Conservation (phyloP, 2,113 vertebrate species). For the Cebidichthys violaceus region DNA sequence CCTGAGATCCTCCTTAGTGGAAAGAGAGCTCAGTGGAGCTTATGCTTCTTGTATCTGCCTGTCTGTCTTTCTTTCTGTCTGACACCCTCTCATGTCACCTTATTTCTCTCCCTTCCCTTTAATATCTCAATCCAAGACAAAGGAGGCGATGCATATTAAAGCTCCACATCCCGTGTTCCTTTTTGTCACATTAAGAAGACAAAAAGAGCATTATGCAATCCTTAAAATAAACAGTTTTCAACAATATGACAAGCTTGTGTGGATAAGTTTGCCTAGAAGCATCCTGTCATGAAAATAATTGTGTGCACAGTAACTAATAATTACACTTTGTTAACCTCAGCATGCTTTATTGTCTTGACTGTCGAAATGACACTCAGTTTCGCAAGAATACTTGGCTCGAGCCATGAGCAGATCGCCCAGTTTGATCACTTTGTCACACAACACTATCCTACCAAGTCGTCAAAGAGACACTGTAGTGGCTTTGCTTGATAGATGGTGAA, state of each 20-base stretch:
- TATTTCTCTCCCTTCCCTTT: slow-evolving; percentile 48
- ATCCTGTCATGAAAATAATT: slow-evolving; percentile 36
- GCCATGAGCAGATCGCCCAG: slow-evolving; percentile 60
- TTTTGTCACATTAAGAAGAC: slow-evolving; percentile 19
- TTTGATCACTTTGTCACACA: slow-evolving; percentile 75
- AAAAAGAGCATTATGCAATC: slow-evolving; percentile 1
- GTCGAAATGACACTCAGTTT: slow-evolving; percentile 59
- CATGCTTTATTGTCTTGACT: slow-evolving; percentile 51
- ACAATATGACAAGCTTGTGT: slow-evolving; percentile 7
- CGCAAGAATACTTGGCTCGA: slow-evolving; percentile 55
- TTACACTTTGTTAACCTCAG: slow-evolving; percentile 50
- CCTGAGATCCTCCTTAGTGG: slow-evolving; percentile 72
- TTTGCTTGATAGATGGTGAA: slow-evolving; percentile 82
- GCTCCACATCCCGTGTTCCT: slow-evolving; percentile 6
- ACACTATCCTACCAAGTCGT: slow-evolving; percentile 73
- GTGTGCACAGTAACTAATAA: slow-evolving; percentile 44
- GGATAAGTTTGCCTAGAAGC: slow-evolving; percentile 8
- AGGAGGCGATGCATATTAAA: slow-evolving; percentile 32
- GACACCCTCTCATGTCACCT: slow-evolving; percentile 61
- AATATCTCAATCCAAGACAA: slow-evolving; percentile 63
- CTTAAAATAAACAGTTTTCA: slow-evolving; percentile 16
- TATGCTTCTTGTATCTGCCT: slow-evolving; percentile 61
- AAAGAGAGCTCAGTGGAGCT: slow-evolving; percentile 74
- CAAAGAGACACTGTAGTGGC: slow-evolving; percentile 75
- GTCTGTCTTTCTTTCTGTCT: slow-evolving; percentile 68